These are phyloP conservation scores for Netelia melanura DNA, from an alignment of 2,888 invertebrate genomes.

Conservation along the genomic window DNA sequence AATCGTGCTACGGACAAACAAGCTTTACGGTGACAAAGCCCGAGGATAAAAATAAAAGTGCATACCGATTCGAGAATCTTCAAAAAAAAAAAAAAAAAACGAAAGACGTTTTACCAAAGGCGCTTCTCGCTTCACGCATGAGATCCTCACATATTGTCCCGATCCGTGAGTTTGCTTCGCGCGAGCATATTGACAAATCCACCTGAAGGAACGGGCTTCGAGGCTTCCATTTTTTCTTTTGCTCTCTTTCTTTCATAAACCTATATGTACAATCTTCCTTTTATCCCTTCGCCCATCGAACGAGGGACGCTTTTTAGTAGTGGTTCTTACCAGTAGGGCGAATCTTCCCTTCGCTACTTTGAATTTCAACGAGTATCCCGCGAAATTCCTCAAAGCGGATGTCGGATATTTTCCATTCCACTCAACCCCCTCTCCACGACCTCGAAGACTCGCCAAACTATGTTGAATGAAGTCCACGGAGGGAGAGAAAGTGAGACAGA, in stretches of 20 bases:
- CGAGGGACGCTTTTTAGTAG: constrained; percentile 33
- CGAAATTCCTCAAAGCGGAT: constrained; percentile 66
- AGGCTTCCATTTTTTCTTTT: constrained; percentile 32
- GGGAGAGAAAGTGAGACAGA: not conserved
- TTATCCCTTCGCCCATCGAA: constrained; percentile 23
- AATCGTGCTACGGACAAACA: constrained; percentile 2
- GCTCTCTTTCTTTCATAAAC: constrained; percentile 48
- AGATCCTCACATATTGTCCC: constrained; percentile 54
- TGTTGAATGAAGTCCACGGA: constrained; percentile 47
- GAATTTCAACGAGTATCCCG: constrained; percentile 65
- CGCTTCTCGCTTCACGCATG: constrained; percentile 48
- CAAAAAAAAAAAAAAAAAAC: constrained; percentile 59
- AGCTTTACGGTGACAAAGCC: not conserved
- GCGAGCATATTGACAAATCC: constrained; percentile 59
- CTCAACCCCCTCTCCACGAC: not conserved
- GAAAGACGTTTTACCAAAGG: constrained; percentile 36
- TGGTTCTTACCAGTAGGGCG: constrained; percentile 17
- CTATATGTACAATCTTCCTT: constrained; percentile 15
- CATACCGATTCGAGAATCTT: constrained; percentile 41
- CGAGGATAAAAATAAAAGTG: constrained; percentile 3
- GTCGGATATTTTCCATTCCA: constrained; percentile 61
- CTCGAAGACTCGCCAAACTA: constrained; percentile 27
- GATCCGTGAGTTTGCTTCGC: not conserved
- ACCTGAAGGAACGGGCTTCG: constrained; percentile 37
- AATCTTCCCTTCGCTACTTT: constrained; percentile 42